Percentiles rank a stretch among this genome's conserved stretches.
Evolutionary conservation across 2,797 vertebrate species (phyloP).

Genomic region (Acanthopagrus latus): DNA sequence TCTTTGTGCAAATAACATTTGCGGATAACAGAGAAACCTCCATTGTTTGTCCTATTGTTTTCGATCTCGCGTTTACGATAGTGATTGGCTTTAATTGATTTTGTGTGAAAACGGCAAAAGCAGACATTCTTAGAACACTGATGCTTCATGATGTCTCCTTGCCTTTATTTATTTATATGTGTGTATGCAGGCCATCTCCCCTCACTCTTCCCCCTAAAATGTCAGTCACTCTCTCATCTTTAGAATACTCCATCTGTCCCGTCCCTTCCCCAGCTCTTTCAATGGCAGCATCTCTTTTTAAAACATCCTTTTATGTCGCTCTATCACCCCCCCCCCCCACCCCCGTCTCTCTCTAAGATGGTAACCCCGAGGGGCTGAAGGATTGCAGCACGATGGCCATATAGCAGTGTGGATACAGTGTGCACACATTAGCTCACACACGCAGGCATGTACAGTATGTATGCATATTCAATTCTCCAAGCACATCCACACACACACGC

Average conservation of each 20-base stretch:
- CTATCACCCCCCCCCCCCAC: constrained; percentile 31
- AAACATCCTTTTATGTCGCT: constrained; percentile 47
- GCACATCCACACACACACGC: background rate
- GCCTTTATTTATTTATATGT: background rate
- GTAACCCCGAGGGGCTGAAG: constrained; percentile 49
- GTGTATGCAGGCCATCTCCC: background rate
- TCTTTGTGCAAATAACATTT: constrained; percentile 23
- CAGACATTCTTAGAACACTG: background rate
- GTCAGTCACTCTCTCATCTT: constrained; percentile 50
- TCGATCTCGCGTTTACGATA: background rate
- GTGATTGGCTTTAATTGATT: background rate
- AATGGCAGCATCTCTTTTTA: constrained; percentile 47
- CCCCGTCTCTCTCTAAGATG: constrained; percentile 39
- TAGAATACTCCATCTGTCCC: constrained; percentile 19
- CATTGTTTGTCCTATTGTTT: background rate
- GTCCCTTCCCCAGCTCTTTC: constrained; percentile 41
- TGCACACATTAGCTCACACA: constrained; percentile 5
- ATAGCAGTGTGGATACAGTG: constrained; percentile 32
- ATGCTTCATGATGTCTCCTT: background rate
- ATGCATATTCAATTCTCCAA: constrained; percentile 10
- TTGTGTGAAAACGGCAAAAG: constrained; percentile 6
- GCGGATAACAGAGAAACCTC: background rate
- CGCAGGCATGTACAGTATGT: background rate
- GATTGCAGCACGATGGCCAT: constrained; percentile 39
- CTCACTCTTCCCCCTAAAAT: constrained; percentile 31